Base-by-base conservation (phyloP, 2,113 vertebrate genomes). In the Tretioscincus oriximinensis region DNA sequence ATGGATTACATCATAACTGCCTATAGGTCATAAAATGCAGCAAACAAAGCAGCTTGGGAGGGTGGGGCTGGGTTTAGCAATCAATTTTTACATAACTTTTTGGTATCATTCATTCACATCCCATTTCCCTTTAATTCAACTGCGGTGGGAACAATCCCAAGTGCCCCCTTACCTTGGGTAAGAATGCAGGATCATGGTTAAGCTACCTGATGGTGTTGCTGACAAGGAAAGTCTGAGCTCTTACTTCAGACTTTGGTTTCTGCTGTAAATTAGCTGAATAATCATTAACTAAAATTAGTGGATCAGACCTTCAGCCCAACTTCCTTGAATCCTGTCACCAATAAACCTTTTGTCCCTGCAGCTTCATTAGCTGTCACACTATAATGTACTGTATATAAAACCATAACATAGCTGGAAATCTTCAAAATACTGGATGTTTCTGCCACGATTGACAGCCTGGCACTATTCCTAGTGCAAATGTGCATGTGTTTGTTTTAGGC, bases 241-340 rank as follows among this genome's bases (percentile, higher is more conserved):
- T 64, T 54, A 18, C n/a, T 9, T 67, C 54, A 75, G 77, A 78
- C 82, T 84, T 84, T 84, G 82, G 28, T 58, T 84, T 77, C 77
- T 79, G 28, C 29, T 69, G 11, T 74, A 74, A 79, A 74, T 79
- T 73, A 68, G 77, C 65, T 29, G 58, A 80, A 80, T 71, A 84
- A 84, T 84, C 72, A 84, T 84, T 84, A 84, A 84, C 82, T 75
- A 77, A 73, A 84, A 80, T 70, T 31, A 76, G 54, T 54, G 58
- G 70, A 60, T 78, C 29, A 74, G 22, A 28, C 72, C 14, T 18
- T 79, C 58, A 64, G 54, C 47, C 66, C 58, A 63, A 2, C 72
- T 51, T 76, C 71, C 72, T 64, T 75, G 65, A 49, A 75, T 28
- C 68, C 31, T 58, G 31, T 12, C 49, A 0, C 5, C 1, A 20